These are phyloP conservation scores for Eupithecia exiguata DNA, from an alignment of 2,888 invertebrate species.

Conservation along the genomic window DNA sequence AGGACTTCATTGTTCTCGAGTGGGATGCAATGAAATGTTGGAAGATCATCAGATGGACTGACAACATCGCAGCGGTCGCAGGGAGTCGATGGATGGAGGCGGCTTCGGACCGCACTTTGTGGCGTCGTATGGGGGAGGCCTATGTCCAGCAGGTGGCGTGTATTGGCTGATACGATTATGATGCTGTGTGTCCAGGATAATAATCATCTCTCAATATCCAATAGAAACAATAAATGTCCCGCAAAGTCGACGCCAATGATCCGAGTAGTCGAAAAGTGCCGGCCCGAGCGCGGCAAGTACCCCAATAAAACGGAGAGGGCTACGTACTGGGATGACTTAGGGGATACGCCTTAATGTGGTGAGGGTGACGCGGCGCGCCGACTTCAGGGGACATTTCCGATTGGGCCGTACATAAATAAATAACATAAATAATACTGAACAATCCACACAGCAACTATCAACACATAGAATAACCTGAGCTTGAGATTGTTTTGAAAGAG, in stretches of 20 bases:
- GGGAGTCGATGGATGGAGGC: not conserved
- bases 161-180: not conserved
- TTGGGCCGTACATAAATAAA: not conserved
- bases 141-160: too few species aligned
- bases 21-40: too few species aligned
- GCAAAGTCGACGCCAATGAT: not conserved
- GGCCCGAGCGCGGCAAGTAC: constrained; percentile 47
- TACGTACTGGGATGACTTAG: constrained; percentile 56
- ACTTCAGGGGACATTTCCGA: not conserved
- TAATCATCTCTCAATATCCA: not conserved
- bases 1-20: too few species aligned
- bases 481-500: not conserved
- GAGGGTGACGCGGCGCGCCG: constrained; percentile 44
- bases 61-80: not conserved
- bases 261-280: not conserved
- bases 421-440: not conserved
- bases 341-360: constrained; percentile 45
- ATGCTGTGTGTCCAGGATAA: not conserved
- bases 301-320: constrained; percentile 47
- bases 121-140: too few species aligned
- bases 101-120: not conserved
- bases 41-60: too few species aligned
- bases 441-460: not conserved
- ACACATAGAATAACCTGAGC: not conserved
- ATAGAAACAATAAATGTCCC: not conserved